Base-by-base conservation (phyloP, 1,140 invertebrate genomes). In the Callitettix versicolor region DNA sequence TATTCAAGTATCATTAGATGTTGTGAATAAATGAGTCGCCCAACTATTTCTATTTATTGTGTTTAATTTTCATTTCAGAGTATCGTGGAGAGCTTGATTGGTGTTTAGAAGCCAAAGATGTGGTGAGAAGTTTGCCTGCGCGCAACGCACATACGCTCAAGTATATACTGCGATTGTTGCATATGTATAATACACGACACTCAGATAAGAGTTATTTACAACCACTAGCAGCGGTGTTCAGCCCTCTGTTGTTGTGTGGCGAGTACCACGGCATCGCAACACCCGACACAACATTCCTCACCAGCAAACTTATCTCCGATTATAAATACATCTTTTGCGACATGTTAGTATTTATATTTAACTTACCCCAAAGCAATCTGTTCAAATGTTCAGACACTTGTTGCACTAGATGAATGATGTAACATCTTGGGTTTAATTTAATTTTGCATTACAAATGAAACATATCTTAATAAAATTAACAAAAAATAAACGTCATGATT, bases 111-210 rank as follows among this genome's bases (percentile, higher is more conserved):
- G 42, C 48, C 20, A 12, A 51, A 41, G 17, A 21, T n/a, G 42
- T 46, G 14, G 59, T 71, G 41, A 61, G 57, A 20, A 65, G 65
- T 22, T 54, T 73, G n/a, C 66, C 71, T 18, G 59, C 65, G 5
- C 65, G 66, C 34, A 65, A 73, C 56, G 69, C 70, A 41, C 66
- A 65, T 51, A 55, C 72, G 9, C 63, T 75, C n/a, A 67, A 69
- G n/a, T 72, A 71, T 53, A 62, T 74, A 43, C 60, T 68, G 5
- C 66, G 68, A 26, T 71, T 73, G 55, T 65, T 76, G 21, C 68
- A 72, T 57, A 66, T 65, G 34, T 76, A 74, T 60, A 41, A 44
- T 20, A n/a, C 47, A 17, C 7, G 44, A 3, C 53, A 55, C 41
- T 30, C 47, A 12, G 47, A 24, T 40, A 55, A n/a, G n/a, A n/a